These are phyloP conservation scores for Takifugu bimaculatus DNA, from an alignment of 2,113 vertebrate genomes.

Conservation along the genomic window DNA sequence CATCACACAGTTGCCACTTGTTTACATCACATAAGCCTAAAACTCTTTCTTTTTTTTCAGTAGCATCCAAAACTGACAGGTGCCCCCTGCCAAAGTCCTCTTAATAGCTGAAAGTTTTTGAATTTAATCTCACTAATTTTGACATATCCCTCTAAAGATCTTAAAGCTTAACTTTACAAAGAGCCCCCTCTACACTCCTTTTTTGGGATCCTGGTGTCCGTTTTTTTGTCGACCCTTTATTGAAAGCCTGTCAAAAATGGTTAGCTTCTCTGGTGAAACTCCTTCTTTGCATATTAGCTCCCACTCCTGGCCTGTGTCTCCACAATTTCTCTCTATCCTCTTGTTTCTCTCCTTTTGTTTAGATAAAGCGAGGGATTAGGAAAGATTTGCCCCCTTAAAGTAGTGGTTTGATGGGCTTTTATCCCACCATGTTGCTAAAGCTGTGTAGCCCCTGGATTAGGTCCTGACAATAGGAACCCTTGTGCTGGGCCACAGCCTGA, in stretches of 20 bases:
- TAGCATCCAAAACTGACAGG: constrained; percentile 40
- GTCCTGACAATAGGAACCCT: constrained; percentile 89
- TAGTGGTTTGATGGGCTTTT: constrained; percentile 98
- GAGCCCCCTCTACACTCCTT: constrained; percentile 66
- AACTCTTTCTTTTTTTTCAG: constrained; percentile 34
- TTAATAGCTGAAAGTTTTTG: constrained; percentile 54
- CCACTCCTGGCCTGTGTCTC: constrained; percentile 87
- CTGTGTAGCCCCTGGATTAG: constrained; percentile 95
- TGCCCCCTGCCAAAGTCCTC: constrained; percentile 53
- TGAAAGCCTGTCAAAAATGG: constrained; percentile 92
- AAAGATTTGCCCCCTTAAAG: constrained; percentile 97
- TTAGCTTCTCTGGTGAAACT: constrained; percentile 92
- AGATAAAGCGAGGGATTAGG: constrained; percentile 97
- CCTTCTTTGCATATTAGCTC: constrained; percentile 92
- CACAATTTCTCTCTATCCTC: constrained; percentile 79
- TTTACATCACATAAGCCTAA: constrained; percentile 48
- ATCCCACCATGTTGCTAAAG: constrained; percentile 95
- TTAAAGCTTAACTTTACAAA: constrained; percentile 61
- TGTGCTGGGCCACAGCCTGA: constrained; percentile 87
- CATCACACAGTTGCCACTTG: constrained; percentile 50
- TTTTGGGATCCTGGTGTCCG: constrained; percentile 67
- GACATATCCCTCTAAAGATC: constrained; percentile 64
- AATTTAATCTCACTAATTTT: constrained; percentile 71
- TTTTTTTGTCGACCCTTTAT: constrained; percentile 69
- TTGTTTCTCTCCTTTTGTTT: constrained; percentile 88